Conservation (phyloP, 2,888 invertebrate genomes). For the Troides aeacus region DNA sequence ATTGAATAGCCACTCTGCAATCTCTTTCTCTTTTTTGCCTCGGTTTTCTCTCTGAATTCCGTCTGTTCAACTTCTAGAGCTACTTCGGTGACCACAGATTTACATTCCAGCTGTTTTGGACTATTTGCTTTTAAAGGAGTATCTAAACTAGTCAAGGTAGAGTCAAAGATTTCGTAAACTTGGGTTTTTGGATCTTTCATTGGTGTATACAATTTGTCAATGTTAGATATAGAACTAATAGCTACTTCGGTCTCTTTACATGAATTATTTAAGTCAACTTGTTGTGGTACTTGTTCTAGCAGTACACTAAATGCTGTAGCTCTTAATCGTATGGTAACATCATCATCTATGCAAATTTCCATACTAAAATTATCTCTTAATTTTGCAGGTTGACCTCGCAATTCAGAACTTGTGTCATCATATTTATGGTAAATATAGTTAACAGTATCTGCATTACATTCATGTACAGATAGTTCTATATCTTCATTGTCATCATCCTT, state of each 20-base stretch:
- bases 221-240: conserved; percentile 59
- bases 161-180: conserved; percentile 70
- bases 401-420: conserved; percentile 45
- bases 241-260: conserved; percentile 62
- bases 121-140: conserved; percentile 61
- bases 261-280: conserved; percentile 40
- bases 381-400: conserved; percentile 40
- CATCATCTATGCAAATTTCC: conserved; percentile 70
- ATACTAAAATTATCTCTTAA: conserved; percentile 69
- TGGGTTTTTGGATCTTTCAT: conserved; percentile 59
- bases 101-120: conserved; percentile 43
- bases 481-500: conserved; percentile 51
- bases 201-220: conserved; percentile 63
- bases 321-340: conserved; percentile 57
- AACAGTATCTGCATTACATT: conserved; percentile 56
- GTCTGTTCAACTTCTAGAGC: conserved; percentile 52
- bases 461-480: conserved; percentile 56
- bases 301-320: conserved; percentile 52
- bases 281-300: conserved; percentile 48
- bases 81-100: conserved; percentile 53
- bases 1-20: conserved; percentile 45
- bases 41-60: conserved; percentile 40
- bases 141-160: conserved; percentile 70
- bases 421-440: conserved; percentile 54
- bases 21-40: conserved; percentile 61